phyloP scores from a whole-genome alignment of 2,888 invertebrate genomes.

The Lasioglossum pauxillum region DNA sequence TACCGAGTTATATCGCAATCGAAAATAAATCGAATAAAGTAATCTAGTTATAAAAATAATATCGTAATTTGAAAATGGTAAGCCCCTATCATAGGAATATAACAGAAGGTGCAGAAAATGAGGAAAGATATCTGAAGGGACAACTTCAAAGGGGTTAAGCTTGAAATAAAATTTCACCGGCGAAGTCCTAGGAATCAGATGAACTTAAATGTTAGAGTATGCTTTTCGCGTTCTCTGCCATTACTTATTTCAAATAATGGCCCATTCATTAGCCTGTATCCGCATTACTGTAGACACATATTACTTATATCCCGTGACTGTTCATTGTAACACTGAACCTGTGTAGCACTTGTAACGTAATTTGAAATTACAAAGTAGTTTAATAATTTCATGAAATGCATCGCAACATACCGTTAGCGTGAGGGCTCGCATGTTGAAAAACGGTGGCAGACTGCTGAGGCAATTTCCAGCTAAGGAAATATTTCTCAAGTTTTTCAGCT shows the following conservation, averaged over 20 bases:
- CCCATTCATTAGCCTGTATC: constrained; percentile 23
- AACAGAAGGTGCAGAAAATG: too few relatives aligned
- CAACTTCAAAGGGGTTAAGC: not conserved
- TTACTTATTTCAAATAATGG: constrained; percentile 15
- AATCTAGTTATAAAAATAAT: too few relatives aligned
- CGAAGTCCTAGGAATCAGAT: not conserved
- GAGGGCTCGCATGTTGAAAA: constrained; percentile 86
- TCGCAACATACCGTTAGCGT: constrained; percentile 85
- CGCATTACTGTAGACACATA: not conserved
- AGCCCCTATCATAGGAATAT: too few relatives aligned
- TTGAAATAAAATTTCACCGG: not conserved
- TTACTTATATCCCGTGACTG: constrained; percentile 12
- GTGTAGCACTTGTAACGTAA: constrained; percentile 18
- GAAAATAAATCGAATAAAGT: too few relatives aligned
- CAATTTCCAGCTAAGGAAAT: constrained; percentile 87
- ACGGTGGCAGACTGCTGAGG: constrained; percentile 85
- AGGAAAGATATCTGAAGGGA: too few relatives aligned
- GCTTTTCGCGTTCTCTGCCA: not conserved
- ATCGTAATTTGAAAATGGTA: too few relatives aligned
- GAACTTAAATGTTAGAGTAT: not conserved
- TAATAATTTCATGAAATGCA: constrained; percentile 28
- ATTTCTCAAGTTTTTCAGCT: constrained; percentile 87
- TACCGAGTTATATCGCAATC: too few relatives aligned
- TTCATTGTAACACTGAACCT: constrained; percentile 22
- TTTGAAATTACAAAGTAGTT: constrained; percentile 51